A percentile compares a stretch with the other conserved stretches of the same genome.
Evolutionary conservation across 2,888 invertebrate genomes (phyloP).

Genomic region (Andricus quercusramuli): DNA sequence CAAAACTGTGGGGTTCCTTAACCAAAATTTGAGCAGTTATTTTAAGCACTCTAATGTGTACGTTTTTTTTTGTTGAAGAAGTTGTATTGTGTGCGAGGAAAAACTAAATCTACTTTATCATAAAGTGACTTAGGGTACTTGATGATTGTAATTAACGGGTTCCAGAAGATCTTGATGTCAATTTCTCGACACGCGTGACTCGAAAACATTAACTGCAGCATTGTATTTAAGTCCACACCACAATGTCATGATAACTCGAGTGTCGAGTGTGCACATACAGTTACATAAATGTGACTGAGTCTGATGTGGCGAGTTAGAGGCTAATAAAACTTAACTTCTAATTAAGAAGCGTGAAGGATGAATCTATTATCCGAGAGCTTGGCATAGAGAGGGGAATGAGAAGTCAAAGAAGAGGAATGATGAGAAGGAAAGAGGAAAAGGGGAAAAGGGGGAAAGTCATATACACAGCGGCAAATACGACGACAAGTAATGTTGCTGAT

Average conservation of each 20-base stretch:
- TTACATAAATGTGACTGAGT: constrained; percentile 51
- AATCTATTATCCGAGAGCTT: constrained; percentile 74
- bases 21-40: too few relatives aligned
- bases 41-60: too few relatives aligned
- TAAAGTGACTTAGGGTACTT: constrained; percentile 7
- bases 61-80: not conserved
- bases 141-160: not conserved
- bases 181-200: constrained; percentile 39
- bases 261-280: constrained; percentile 47
- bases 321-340: constrained; percentile 78
- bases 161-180: constrained; percentile 24
- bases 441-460: constrained; percentile 48
- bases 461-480: constrained; percentile 46
- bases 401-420: constrained; percentile 44
- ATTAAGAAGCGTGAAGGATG: constrained; percentile 78
- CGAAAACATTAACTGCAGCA: constrained; percentile 33
- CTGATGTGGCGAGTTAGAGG: constrained; percentile 65
- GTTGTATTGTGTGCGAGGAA: not conserved
- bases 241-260: constrained; percentile 40
- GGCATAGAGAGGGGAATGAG: constrained; percentile 44
- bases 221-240: constrained; percentile 14
- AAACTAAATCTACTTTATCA: not conserved
- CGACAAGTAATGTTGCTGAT: constrained; percentile 70
- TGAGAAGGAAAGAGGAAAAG: constrained; percentile 32
- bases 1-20: too few relatives aligned